Evolutionary conservation across 2,888 invertebrate genomes (phyloP).

Genomic region (Caenorhabditis angaria): DNA sequence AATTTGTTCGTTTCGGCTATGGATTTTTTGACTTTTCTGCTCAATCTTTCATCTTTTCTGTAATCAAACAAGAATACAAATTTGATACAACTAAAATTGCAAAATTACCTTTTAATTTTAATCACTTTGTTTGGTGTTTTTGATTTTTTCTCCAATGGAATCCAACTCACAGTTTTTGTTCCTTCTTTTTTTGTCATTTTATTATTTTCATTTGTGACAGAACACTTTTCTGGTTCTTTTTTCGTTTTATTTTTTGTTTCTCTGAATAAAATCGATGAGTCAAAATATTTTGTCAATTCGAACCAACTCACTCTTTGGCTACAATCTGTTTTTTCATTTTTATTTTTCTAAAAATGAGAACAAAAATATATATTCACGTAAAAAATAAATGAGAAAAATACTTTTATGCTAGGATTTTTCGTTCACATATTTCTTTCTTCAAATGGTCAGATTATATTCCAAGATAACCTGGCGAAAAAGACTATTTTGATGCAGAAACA

Average conservation of each 20-base stretch:
- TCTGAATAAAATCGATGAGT: background rate
- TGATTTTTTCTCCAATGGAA: background rate
- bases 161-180: background rate
- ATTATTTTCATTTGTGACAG: background rate
- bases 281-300: too few relatives aligned
- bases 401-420: too few relatives aligned
- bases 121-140: background rate
- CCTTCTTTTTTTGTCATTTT: too few relatives aligned
- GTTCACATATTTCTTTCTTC: too few relatives aligned
- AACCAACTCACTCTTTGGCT: conserved; percentile 1
- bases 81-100: background rate
- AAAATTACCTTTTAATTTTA: background rate
- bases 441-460: background rate
- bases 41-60: background rate
- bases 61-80: background rate
- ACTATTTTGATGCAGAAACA: background rate
- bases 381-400: too few relatives aligned
- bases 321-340: background rate
- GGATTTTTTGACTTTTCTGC: background rate
- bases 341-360: background rate
- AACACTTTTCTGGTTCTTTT: background rate
- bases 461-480: background rate
- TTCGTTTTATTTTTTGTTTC: background rate
- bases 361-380: conserved; percentile 7
- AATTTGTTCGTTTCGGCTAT: background rate